Evolutionary conservation across 2,113 vertebrate species (phyloP), one percentile per base, ranked within the genome.

Genomic region (Megaceryle torquata): DNA sequence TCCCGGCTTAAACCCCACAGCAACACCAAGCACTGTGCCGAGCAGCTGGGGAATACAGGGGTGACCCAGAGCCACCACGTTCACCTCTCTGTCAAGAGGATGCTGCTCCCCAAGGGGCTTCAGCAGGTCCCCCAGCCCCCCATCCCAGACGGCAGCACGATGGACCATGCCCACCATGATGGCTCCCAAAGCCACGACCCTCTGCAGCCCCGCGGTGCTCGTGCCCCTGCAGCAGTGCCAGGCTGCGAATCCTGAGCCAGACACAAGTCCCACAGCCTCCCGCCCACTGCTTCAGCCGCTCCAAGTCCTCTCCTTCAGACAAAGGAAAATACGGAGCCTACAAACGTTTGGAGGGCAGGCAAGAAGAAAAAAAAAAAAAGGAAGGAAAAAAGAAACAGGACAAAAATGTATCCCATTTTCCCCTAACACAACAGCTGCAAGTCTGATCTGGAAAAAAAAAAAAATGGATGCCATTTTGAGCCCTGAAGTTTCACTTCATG

Each of bases 391-490:
- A 16, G 60, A 3, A 74, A 37, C 2, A 2, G 64, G 64, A 41
- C 21, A 9, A 5, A 51, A 69, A 84, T 21, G 5, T 5, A 28
- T 10, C 6, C 22, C 0, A 0, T 44, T 88, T 41, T 29, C 5
- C 25, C 60, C 65, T 4, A 9, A 6, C 9, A 17, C 12, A 6
- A 59, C 2, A 75, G 13, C 70, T 39, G 9, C 15, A 3, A 51
- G 46, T 44, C 57, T 13, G 33, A 71, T 64, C 74, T 18, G 0
- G 10, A 16, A 33, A 20, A 57, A 31, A 8, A 37, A 5, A n/a
- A 59, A 69, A 50, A 57, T 0, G 78, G 91, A n/a, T 91, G 91
- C 88, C 89, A 81, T 93, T 82, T 96, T 78, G 80, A 86, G 78
- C 59, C 26, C 60, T 53, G 61, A 93, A 96, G 53, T 91, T 96